Evolutionary conservation across 2,888 invertebrate genomes (phyloP), one percentile per base, ranked within the genome.

Genomic region (Melitaea athalia): DNA sequence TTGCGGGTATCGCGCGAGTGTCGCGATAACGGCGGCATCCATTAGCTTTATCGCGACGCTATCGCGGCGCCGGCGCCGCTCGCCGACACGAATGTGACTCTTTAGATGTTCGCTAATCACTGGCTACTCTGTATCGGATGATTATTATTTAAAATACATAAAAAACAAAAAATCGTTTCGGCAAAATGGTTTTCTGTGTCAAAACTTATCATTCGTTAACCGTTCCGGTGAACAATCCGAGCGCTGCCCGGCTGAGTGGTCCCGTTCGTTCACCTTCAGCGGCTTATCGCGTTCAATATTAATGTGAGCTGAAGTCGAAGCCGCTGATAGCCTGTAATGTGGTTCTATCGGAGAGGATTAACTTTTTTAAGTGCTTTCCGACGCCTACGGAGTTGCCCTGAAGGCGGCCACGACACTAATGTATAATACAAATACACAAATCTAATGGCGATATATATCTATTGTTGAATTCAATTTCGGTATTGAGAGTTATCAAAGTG

Each of bases 51-150:
- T 91, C 91, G 84, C 80, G 74, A 76, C 83, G 86, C 85, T 88
- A 89, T 89, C 89, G 85, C 76, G 83, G 89, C 90, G 91, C 90
- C 90, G 90, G 90, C 91, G 91, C 89, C 88, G 86, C 80, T 71
- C 69, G 72, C 69, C 72, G 76, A 73, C 78, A 75, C 77, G 78
- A 82, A 85, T 86, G 85, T 84, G 80, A 79, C 80, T 73, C 72
- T 78, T 80, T 79, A 78, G 78, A 77, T 78, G 74, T 70, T 55
- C 15, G 57, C 42, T 57, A 57, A 57, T 57, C 57, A 57, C 57
- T n/a, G 10, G 10, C 12, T 55, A 33, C 53, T 6, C 33, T 33
- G 14, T 33, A 33, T 31, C 53, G 24, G 33, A 14, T 55, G 14
- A 33, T 55, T 55, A 55, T 33, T 53, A 24, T 5, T 55, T 14